Base-by-base conservation (phyloP, 30 jellyfish, hydroid and myxozoan genomes). In the Sanderia malayensis region DNA sequence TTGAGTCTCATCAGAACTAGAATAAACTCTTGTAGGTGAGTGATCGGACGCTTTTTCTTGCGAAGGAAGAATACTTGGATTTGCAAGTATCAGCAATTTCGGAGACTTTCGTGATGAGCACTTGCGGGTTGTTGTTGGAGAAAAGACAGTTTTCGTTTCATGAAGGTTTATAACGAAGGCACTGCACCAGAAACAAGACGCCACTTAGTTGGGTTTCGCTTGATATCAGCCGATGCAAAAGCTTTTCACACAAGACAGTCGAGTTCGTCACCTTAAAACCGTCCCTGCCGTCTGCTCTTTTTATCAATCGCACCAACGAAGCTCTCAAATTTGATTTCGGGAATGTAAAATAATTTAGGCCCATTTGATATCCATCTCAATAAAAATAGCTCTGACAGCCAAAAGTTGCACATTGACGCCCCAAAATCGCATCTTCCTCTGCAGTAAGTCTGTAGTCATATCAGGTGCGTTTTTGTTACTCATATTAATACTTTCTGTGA, bases 1-100 rank as follows among this genome's bases (percentile, higher is more conserved):
- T 63, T 63, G 0, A 63, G 61, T 31, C 76, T 63, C 61, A 63
- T 31, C 23, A 63, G 61, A 27, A 63, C 76, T 10, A 63, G 25
- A 29, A 63, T n/a, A 23, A 63, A 63, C 44, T 47, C 76, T 44
- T 70, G 76, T 22, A 47, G 44, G 11, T 44, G 61, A 6, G 66
- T 41, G 8, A 41, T 8, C 11, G 55, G 15, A 41, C 15, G 55
- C 55, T 41, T 41, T n/a, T n/a, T n/a, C n/a, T n/a, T n/a, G n/a
- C n/a, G n/a, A n/a, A n/a, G n/a, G n/a, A n/a, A n/a, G n/a, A n/a
- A n/a, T n/a, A n/a, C n/a, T n/a, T n/a, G n/a, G n/a, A n/a, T n/a
- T n/a, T n/a, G n/a, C n/a, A n/a, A n/a, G n/a, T n/a, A n/a, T n/a
- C n/a, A n/a, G n/a, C n/a, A n/a, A n/a, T n/a, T n/a, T n/a, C n/a